Conservation (phyloP, 2,113 vertebrate genomes). For the Eublepharis macularius region DNA sequence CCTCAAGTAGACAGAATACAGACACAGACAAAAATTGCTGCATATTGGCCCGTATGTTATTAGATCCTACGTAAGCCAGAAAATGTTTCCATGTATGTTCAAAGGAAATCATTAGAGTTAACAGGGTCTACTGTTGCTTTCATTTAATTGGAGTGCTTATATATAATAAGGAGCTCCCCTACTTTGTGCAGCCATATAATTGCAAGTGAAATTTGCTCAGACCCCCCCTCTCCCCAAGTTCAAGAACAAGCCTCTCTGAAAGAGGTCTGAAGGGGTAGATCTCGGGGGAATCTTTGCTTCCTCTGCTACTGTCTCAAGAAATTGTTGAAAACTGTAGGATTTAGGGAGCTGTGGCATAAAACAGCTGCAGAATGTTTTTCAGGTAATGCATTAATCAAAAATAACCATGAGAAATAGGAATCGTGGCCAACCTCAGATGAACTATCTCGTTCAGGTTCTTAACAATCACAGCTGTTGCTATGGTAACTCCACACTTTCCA, state of each 20-base stretch:
- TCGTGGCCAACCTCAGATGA: neutral
- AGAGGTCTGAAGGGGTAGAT: neutral
- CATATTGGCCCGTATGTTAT: neutral
- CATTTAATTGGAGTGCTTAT: neutral
- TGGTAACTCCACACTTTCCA: neutral
- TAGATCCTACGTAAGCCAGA: neutral
- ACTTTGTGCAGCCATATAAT: neutral
- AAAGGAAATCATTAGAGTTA: neutral
- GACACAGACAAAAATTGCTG: neutral
- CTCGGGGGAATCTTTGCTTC: neutral
- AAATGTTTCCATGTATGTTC: neutral
- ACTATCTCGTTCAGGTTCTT: conserved; percentile 7
- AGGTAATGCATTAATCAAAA: neutral
- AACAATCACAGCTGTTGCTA: neutral
- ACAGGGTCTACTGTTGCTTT: neutral
- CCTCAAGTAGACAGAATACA: no score
- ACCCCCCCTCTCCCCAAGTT: neutral
- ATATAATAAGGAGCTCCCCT: neutral
- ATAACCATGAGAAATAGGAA: neutral
- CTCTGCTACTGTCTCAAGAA: neutral
- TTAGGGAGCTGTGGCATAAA: neutral
- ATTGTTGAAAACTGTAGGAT: neutral
- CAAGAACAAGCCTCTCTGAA: neutral
- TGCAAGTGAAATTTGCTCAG: neutral
- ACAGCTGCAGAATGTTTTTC: neutral